Base-by-base conservation (phyloP, 35 echinoderm and acorn worm species). In the Lytechinus variegatus region DNA sequence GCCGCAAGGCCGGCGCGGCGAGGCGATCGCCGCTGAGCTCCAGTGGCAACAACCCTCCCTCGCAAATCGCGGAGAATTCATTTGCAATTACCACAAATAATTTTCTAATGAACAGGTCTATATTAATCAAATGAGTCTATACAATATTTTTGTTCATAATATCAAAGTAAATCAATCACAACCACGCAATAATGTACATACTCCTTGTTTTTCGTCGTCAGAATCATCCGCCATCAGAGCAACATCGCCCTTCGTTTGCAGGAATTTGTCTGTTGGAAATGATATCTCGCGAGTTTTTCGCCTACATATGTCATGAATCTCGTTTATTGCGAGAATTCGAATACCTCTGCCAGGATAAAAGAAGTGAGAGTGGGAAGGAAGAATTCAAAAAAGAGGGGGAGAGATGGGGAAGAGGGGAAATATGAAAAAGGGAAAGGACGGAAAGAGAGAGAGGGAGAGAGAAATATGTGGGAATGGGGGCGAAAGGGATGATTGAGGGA, bases 201-300 rank as follows among this genome's bases (percentile, higher is more conserved):
- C 96, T 95, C 96, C 96, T 96, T 61, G 94, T 52, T 61, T 96
- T 95, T 96, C 96, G 86, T 96, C 96, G 86, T 95, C 96, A 90
- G 94, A 96, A 92, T 96, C 96, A 96, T 96, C 96, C 96, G 96
- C 96, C 96, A 96, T 96, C 95, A 92, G 95, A 96, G 27, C 54
- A 92, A 92, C 33, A 56, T 91, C 16, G n/a, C 56, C 56, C 86
- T 88, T 52, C 28, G 52, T 19, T 54, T 54, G 94, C 52, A 55
- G 54, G 92, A 93, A 93, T 93, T 57, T 93, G 5, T 44, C 28
- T 90, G 29, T 90, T 28, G 29, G 16, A 24, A 79, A 11, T 51
- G 52, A 52, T 6, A 10, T 90, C 1, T 90, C 33, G 33, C 1
- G 33, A 44, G 33, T 44, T 44, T 44, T 44, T 44, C 33, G 33